Evolutionary conservation across 2,888 invertebrate genomes (phyloP), one percentile per base, ranked within the genome.

Genomic region (Caenorhabditis panamensis): DNA sequence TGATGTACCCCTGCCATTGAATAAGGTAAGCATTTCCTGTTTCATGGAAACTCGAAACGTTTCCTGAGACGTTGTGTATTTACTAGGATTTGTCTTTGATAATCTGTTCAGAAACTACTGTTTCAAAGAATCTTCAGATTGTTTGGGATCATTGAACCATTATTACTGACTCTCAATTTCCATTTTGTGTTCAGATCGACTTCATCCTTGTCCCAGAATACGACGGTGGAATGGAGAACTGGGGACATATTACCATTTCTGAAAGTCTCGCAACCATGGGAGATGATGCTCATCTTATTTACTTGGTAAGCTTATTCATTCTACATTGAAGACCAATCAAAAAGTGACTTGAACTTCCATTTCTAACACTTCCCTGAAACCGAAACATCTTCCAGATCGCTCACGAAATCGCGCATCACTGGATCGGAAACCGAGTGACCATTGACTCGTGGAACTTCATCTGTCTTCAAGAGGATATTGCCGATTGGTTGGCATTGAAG

Each of bases 171-270:
- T n/a, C n/a, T n/a, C n/a, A n/a, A n/a, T n/a, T n/a, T n/a, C n/a
- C n/a, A n/a, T n/a, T n/a, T n/a, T n/a, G n/a, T n/a, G n/a, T 79
- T 22, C 77, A 86, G 85, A 76, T 86, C 51, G 86, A 87, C 47
- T 78, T 87, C 51, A 59, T 87, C 13, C 44, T 85, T n/a, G 84
- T 85, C 2, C 76, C 79, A 1, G 68, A 79, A 9, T 87, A 87
- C 56, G 86, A 85, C n/a, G 86, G 86, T 8, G 85, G 85, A 63
- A 87, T 87, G 84, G 86, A 87, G 59, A 87, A 87, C 63, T 87
- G 86, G 86, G 86, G 85, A 0, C 86, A 85, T 56, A 71, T 87
- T 9, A 62, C 82, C 13, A 62, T 87, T 6, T 87, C 86, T 2
- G 72, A 84, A 53, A 53, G 49, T 1, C 28, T 84, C 8, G 83